Conservation (phyloP, 2,797 vertebrate genomes). For the Rhodeus uyekii region DNA sequence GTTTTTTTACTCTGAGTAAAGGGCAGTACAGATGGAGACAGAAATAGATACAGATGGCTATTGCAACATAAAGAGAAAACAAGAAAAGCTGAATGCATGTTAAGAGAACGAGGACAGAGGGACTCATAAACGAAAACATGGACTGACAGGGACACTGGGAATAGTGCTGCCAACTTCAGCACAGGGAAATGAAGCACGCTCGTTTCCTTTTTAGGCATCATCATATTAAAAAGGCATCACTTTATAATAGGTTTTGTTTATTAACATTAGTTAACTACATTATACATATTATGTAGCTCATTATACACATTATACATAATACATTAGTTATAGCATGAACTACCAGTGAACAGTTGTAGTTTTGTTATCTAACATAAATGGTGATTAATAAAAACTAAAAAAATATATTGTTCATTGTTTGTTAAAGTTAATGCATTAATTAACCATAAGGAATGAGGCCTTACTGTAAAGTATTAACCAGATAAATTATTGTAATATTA, state of each 20-base stretch:
- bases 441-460: not conserved
- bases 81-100: constrained; percentile 3
- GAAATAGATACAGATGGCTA: not conserved
- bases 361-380: not conserved
- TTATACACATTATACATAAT: too few relatives aligned
- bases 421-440: not conserved
- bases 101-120: not conserved
- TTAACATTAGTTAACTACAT: not conserved
- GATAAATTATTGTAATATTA: not conserved
- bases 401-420: not conserved
- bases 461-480: not conserved
- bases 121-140: not conserved
- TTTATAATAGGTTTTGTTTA: not conserved
- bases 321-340: not conserved
- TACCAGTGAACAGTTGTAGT: not conserved
- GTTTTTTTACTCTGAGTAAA: too few relatives aligned
- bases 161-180: not conserved
- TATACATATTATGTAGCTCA: too few relatives aligned
- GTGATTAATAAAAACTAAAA: not conserved
- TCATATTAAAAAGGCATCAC: too few relatives aligned
- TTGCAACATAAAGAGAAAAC: not conserved
- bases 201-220: not conserved
- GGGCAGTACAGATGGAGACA: not conserved
- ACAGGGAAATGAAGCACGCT: not conserved
- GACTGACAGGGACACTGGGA: not conserved